A percentile compares a stretch with the other conserved stretches of the same genome.
phyloP scores from a whole-genome alignment of 1,140 invertebrate genomes.

The Adoxophyes honmai region DNA sequence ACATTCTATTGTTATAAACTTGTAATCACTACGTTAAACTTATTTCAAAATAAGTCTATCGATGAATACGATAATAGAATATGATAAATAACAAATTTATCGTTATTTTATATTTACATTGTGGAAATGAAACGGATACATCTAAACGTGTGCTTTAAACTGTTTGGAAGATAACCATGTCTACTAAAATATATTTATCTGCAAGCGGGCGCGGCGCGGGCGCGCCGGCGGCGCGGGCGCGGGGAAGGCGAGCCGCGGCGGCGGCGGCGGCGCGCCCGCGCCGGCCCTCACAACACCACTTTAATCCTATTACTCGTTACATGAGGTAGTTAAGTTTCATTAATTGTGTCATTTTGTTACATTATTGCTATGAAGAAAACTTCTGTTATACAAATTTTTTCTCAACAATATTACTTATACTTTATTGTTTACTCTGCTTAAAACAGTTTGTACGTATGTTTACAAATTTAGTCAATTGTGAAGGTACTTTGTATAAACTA shows the following conservation, averaged over 20 bases:
- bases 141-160: slow-evolving; percentile 61
- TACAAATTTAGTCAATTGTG: slow-evolving; percentile 10
- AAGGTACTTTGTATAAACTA: slow-evolving; percentile 11
- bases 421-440: slow-evolving; percentile 27
- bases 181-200: slow-evolving; percentile 46
- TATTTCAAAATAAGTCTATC: slow-evolving; percentile 66
- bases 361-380: slow-evolving; percentile 65
- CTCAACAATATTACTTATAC: slow-evolving; percentile 50
- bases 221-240: not conserved
- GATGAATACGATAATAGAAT: slow-evolving; percentile 67
- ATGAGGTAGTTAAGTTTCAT: slow-evolving; percentile 72
- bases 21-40: slow-evolving; percentile 63
- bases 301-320: slow-evolving; percentile 63
- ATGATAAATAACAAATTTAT: slow-evolving; percentile 73
- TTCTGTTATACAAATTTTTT: slow-evolving; percentile 60
- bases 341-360: slow-evolving; percentile 49
- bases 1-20: slow-evolving; percentile 60
- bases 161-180: slow-evolving; percentile 47
- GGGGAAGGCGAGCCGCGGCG: not conserved
- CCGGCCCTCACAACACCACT: slow-evolving; percentile 44
- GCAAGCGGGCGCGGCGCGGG: not conserved
- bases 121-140: slow-evolving; percentile 54
- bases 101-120: slow-evolving; percentile 67
- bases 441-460: slow-evolving; percentile 21
- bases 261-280: slow-evolving; percentile 16